Evolutionary conservation across 2,797 vertebrate genomes (phyloP).

Genomic region (Scomberomorus guttatus): DNA sequence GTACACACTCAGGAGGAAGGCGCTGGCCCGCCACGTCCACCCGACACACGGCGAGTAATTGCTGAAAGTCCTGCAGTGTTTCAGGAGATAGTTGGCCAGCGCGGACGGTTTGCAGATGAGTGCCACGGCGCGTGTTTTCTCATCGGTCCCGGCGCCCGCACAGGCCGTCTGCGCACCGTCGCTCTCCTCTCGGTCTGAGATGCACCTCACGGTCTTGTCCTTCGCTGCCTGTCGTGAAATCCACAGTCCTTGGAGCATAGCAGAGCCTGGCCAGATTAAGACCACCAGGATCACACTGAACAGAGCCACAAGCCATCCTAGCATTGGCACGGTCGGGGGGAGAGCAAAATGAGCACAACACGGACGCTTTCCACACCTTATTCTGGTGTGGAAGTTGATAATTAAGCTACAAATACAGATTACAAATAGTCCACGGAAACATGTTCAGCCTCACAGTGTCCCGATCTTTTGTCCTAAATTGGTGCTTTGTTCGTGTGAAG

Average conservation of each 20-base stretch:
- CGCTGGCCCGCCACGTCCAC: constrained; percentile 85
- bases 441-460: background rate
- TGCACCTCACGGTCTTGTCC: constrained; percentile 50
- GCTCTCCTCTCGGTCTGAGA: constrained; percentile 31
- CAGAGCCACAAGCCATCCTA: constrained; percentile 79
- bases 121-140: constrained; percentile 58
- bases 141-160: constrained; percentile 22
- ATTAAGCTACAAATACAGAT: background rate
- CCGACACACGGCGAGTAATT: constrained; percentile 69
- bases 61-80: constrained; percentile 84
- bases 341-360: constrained; percentile 4
- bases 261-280: constrained; percentile 76
- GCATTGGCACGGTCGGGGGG: constrained; percentile 78
- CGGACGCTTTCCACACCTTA: constrained; percentile 5
- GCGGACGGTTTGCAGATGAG: constrained; percentile 89
- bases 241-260: constrained; percentile 53
- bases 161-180: constrained; percentile 19
- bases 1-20: constrained; percentile 83
- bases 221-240: constrained; percentile 46
- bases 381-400: background rate
- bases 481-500: constrained; percentile 26
- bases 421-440: background rate
- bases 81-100: constrained; percentile 87
- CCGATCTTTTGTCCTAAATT: background rate
- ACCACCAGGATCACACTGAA: constrained; percentile 81